Conservation (phyloP, 2,797 vertebrate species). For the Gila robusta region DNA sequence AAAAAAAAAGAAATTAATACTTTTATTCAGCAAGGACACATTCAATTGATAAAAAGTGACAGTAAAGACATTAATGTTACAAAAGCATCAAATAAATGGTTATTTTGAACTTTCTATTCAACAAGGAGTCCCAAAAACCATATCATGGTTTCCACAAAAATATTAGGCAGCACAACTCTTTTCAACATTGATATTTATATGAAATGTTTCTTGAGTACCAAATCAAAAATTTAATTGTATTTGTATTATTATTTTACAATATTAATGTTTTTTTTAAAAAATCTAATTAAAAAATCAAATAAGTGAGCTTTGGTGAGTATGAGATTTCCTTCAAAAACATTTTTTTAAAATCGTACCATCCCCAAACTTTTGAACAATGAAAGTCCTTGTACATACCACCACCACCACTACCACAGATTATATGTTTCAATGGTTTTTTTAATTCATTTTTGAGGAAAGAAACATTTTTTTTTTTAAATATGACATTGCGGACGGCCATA, state of each 20-base stretch:
- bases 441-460: constrained; percentile 15
- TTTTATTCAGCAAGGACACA: constrained; percentile 7
- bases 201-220: background rate
- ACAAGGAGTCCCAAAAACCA: background rate
- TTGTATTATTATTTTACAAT: background rate
- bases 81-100: constrained; percentile 23
- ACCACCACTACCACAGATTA: background rate
- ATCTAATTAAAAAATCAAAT: background rate
- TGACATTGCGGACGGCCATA: constrained; percentile 27
- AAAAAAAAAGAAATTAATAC: background rate
- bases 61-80: background rate
- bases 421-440: constrained; percentile 17
- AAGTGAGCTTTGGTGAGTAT: background rate
- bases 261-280: background rate
- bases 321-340: background rate
- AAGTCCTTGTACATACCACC: background rate
- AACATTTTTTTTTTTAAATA: background rate
- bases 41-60: background rate
- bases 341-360: background rate
- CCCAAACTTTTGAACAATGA: background rate
- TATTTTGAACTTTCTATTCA: background rate
- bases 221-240: background rate
- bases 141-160: background rate
- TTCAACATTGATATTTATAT: background rate
- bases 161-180: background rate